Conservation (phyloP, 2,888 invertebrate genomes). For the Nomada ferruginata region DNA sequence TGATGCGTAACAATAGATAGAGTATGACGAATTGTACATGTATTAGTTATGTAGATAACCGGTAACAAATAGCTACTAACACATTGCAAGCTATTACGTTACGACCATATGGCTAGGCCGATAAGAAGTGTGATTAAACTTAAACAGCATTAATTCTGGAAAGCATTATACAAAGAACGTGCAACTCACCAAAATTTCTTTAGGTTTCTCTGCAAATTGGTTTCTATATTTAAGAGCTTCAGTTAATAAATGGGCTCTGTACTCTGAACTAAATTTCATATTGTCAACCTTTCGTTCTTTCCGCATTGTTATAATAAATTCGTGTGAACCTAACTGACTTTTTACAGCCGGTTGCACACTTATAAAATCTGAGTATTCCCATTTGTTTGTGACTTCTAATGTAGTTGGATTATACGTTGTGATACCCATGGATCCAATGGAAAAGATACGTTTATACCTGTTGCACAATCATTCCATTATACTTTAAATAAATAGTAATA, state of each 20-base stretch:
- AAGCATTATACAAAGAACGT: not conserved
- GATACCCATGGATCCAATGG: slow-evolving; percentile 97
- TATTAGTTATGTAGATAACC: slow-evolving; percentile 20
- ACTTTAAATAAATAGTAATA: not conserved
- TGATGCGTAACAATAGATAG: not conserved
- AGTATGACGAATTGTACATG: not conserved
- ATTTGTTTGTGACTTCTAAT: slow-evolving; percentile 96
- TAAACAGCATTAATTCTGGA: slow-evolving; percentile 6
- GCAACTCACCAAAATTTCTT: slow-evolving; percentile 89
- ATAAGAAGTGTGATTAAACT: slow-evolving; percentile 50
- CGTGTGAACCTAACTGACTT: slow-evolving; percentile 85
- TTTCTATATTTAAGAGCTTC: slow-evolving; percentile 94
- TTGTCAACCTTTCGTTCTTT: slow-evolving; percentile 96
- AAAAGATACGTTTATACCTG: slow-evolving; percentile 98
- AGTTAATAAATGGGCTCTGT: slow-evolving; percentile 95
- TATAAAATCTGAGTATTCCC: slow-evolving; percentile 93
- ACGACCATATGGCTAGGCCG: slow-evolving; percentile 58
- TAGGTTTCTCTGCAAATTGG: slow-evolving; percentile 92
- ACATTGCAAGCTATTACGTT: slow-evolving; percentile 19
- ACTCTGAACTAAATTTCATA: slow-evolving; percentile 98
- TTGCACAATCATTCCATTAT: slow-evolving; percentile 10
- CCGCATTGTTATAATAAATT: slow-evolving; percentile 93
- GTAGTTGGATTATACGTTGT: slow-evolving; percentile 98
- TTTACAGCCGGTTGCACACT: slow-evolving; percentile 87
- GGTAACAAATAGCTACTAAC: slow-evolving; percentile 17